These are phyloP conservation scores for Cyanistes caeruleus DNA, from an alignment of 2,113 vertebrate species.

Conservation along the genomic window DNA sequence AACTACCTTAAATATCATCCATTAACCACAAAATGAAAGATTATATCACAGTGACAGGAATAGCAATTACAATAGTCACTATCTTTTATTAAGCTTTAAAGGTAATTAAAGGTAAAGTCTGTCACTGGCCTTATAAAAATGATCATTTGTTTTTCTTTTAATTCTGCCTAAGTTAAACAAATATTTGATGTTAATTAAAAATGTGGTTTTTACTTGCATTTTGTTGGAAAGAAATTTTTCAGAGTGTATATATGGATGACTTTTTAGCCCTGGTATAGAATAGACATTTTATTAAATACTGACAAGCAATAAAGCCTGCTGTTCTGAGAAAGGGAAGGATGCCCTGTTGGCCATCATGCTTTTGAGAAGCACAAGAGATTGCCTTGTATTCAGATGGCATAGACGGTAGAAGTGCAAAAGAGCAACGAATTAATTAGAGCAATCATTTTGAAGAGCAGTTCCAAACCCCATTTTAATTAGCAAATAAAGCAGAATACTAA, in stretches of 20 bases:
- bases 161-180: slow-evolving; percentile 68
- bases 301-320: background rate
- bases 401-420: slow-evolving; percentile 21
- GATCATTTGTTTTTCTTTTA: slow-evolving; percentile 58
- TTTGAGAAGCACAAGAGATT: background rate
- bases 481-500: slow-evolving; percentile 54
- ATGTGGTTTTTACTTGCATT: slow-evolving; percentile 16
- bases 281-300: slow-evolving; percentile 18
- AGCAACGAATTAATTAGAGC: slow-evolving; percentile 59
- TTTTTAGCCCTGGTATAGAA: background rate
- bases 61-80: slow-evolving; percentile 17
- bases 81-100: slow-evolving; percentile 55
- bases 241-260: background rate
- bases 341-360: background rate
- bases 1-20: slow-evolving; percentile 19
- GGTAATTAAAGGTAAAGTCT: slow-evolving; percentile 69
- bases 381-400: background rate
- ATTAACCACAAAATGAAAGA: slow-evolving; percentile 54
- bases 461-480: slow-evolving; percentile 58
- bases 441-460: slow-evolving; percentile 58
- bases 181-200: slow-evolving; percentile 72
- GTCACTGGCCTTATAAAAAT: slow-evolving; percentile 50
- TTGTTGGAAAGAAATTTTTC: slow-evolving; percentile 48
- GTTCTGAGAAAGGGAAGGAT: background rate
- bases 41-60: slow-evolving; percentile 37